Evolutionary conservation across 2,797 vertebrate species (phyloP), one percentile per base, ranked within the genome.

Genomic region (Graptemys geographica): DNA sequence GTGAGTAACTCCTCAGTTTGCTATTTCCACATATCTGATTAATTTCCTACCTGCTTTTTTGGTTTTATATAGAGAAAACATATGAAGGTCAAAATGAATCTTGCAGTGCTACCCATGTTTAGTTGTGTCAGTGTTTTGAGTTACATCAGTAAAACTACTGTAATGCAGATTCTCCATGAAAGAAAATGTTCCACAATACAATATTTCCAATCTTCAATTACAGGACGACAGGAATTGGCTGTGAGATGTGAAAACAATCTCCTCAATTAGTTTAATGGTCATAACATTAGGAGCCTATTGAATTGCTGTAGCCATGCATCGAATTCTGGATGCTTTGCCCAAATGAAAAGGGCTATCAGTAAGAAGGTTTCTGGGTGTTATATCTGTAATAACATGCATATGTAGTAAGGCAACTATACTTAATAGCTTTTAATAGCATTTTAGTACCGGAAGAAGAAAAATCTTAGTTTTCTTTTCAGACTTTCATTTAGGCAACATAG

Each of bases 181-280:
- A 82, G 76, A 5, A 0, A 62, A 49, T 47, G n/a, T 33, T 5
- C 2, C 3, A 27, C 52, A 28, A 3, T 62, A 5, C 3, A 41
- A 28, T 82, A 41, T 91, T 89, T 94, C n/a, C 44, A 41, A 27
- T 8, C n/a, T 65, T 41, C 56, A 37, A 19, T 91, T 51, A 28
- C 23, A 1, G 37, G 21, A 72, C 5, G 65, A 69, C 19, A 37
- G 28, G 57, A 0, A 25, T 57, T 55, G 44, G 78, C 33, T 49
- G n/a, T 19, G 41, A 84, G 81, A 4, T 11, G 11, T 55, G 49
- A 89, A 55, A 89, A 59, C 3, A 0, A 0, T 33, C 37, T 74
- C 55, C 19, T 65, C 0, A 0, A 12, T 86, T 49, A 15, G 11
- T 57, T 89, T 56, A 83, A 47, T 23, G 25, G 41, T 49, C 15